These are phyloP conservation scores for Zophobas morio DNA, from an alignment of 1,140 invertebrate genomes.

Conservation along the genomic window DNA sequence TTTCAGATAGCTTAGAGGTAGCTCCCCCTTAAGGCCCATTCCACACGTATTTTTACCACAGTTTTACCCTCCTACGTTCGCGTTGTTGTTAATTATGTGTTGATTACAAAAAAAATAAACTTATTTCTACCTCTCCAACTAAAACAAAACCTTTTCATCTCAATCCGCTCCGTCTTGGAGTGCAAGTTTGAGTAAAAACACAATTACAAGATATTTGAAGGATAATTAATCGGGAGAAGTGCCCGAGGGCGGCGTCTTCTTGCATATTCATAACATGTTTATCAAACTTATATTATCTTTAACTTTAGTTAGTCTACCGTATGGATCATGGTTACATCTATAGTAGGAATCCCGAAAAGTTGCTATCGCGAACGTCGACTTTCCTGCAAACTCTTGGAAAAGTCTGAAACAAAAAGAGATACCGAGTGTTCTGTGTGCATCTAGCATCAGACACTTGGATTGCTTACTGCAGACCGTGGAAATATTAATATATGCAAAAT, in stretches of 20 bases:
- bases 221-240: conserved; percentile 39
- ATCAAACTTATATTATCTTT: conserved; percentile 58
- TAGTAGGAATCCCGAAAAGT: conserved; percentile 22
- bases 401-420: conserved; percentile 34
- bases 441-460: conserved; percentile 1
- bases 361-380: conserved; percentile 17
- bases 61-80: too few species aligned
- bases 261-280: conserved; percentile 56
- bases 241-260: conserved; percentile 33
- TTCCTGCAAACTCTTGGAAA: conserved; percentile 2
- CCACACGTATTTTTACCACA: too few species aligned
- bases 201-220: conserved; percentile 23
- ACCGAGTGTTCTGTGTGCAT: conserved; percentile 18
- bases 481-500: conserved; percentile 50
- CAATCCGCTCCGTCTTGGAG: background rate
- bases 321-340: conserved; percentile 49
- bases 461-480: conserved; percentile 24
- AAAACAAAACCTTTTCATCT: background rate
- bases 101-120: background rate
- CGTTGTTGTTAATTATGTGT: too few species aligned
- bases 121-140: background rate
- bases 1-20: too few species aligned
- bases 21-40: too few species aligned
- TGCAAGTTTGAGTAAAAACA: conserved; percentile 22
- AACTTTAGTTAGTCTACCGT: conserved; percentile 54